phyloP scores from a whole-genome alignment of 2,888 invertebrate species.

The Hecatera dysodea region DNA sequence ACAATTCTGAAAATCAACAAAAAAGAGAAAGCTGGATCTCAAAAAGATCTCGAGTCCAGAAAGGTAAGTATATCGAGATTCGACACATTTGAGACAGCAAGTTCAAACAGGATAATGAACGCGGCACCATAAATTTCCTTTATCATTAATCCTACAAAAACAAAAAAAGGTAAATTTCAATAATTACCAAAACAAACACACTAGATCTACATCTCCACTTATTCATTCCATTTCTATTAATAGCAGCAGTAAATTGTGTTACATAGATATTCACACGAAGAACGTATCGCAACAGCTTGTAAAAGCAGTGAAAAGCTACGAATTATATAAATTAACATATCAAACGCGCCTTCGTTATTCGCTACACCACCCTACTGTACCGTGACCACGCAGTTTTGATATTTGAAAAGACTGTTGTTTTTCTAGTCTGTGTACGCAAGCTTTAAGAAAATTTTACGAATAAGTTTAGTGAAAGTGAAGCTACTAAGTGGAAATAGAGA shows the following conservation, averaged over 20 bases:
- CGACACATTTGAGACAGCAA: neutral
- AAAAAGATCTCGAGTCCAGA: too few relatives aligned
- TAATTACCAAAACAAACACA: slow-evolving; percentile 4
- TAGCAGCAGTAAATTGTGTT: slow-evolving; percentile 59
- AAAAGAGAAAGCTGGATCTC: neutral
- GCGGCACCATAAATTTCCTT: neutral
- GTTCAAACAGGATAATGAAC: neutral
- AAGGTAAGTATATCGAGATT: neutral
- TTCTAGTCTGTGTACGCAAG: neutral
- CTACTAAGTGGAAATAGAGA: neutral
- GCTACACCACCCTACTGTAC: slow-evolving; percentile 77
- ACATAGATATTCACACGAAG: slow-evolving; percentile 65
- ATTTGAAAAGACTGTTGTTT: slow-evolving; percentile 56
- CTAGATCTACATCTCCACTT: slow-evolving; percentile 19
- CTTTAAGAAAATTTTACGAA: neutral
- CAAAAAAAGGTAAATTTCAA: neutral
- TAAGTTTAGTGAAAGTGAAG: too few relatives aligned
- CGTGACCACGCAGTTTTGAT: slow-evolving; percentile 64
- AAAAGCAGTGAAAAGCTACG: slow-evolving; percentile 84
- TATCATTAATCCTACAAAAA: neutral
- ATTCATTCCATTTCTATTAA: slow-evolving; percentile 48
- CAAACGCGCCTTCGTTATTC: slow-evolving; percentile 85
- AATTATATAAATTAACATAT: slow-evolving; percentile 88
- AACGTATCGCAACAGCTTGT: slow-evolving; percentile 73
- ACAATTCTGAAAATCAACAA: neutral